A percentile compares a stretch with the other conserved stretches of the same genome.
phyloP scores from a whole-genome alignment of 2,797 vertebrate species.

The Helarctos malayanus region DNA sequence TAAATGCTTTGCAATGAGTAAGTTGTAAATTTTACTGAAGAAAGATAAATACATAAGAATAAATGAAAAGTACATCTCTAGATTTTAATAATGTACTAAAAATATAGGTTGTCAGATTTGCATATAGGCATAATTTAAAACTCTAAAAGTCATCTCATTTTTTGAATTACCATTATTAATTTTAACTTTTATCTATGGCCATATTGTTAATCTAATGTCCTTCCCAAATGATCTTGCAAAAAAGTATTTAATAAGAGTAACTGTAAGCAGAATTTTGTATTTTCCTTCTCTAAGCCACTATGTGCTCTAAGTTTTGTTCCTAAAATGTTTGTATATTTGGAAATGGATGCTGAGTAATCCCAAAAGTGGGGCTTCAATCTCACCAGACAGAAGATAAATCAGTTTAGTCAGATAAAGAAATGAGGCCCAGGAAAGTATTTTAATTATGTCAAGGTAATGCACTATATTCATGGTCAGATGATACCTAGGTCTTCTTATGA shows the following conservation, averaged over 20 bases:
- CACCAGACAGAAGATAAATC: background rate
- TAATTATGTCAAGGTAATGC: background rate
- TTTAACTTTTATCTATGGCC: background rate
- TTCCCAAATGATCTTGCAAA: background rate
- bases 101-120: background rate
- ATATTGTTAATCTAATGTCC: background rate
- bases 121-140: background rate
- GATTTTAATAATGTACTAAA: background rate
- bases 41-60: background rate
- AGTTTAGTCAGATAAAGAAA: background rate
- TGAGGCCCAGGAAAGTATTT: background rate
- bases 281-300: background rate
- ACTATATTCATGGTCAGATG: background rate
- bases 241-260: background rate
- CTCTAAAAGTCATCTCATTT: background rate
- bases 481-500: background rate
- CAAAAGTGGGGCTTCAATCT: background rate
- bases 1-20: background rate
- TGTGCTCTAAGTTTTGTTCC: background rate
- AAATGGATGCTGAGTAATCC: constrained; percentile 5
- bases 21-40: background rate
- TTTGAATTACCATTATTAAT: background rate
- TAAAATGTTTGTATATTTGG: constrained; percentile 51
- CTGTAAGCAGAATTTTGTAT: background rate
- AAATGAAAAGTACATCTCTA: background rate